These are phyloP conservation scores for Temnothorax ravouxi DNA, from an alignment of 2,888 invertebrate genomes.

Conservation along the genomic window DNA sequence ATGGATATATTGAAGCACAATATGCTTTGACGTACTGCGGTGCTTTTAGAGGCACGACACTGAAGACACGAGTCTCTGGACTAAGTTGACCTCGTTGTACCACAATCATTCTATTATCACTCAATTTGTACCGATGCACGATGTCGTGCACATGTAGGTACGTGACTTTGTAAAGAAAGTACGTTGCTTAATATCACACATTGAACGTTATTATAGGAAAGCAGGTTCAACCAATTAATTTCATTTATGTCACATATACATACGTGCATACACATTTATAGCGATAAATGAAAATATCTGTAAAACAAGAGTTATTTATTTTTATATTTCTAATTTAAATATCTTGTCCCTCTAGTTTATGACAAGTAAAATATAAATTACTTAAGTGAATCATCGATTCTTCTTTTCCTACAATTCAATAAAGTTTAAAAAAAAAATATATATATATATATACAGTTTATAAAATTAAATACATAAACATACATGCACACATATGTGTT, in stretches of 20 bases:
- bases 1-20: conserved; percentile 43
- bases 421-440: neutral
- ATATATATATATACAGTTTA: neutral
- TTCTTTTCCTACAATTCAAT: neutral
- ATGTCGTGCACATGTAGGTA: conserved; percentile 20
- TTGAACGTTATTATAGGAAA: conserved; percentile 6
- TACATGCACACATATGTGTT: too few relatives aligned
- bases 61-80: conserved; percentile 68
- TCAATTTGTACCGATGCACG: conserved; percentile 73
- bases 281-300: neutral
- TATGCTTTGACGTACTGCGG: conserved; percentile 29
- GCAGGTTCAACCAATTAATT: neutral
- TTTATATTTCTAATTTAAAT: neutral
- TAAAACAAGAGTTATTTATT: neutral
- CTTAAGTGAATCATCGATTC: neutral
- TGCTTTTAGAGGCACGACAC: conserved; percentile 29
- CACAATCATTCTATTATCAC: conserved; percentile 80
- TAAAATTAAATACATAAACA: neutral
- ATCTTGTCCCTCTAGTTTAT: neutral
- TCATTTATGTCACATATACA: neutral
- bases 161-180: conserved; percentile 43
- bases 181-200: neutral
- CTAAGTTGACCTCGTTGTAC: conserved; percentile 77
- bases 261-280: neutral
- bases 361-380: neutral